Evolutionary conservation across 2,797 vertebrate species (phyloP).

Genomic region (Enteromius radiatus): DNA sequence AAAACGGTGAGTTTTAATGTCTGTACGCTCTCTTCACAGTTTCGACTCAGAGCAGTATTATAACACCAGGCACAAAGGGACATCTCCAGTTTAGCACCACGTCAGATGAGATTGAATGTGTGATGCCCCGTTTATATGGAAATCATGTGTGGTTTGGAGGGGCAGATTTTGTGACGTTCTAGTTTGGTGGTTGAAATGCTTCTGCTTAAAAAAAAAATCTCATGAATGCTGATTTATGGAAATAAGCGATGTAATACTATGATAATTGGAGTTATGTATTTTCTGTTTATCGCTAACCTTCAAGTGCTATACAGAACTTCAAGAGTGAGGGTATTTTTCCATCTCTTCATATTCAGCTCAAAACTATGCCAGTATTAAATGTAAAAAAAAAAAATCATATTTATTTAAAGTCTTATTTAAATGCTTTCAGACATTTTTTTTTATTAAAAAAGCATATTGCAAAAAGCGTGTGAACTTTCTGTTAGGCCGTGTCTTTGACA

Average conservation of each 20-base stretch:
- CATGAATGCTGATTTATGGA: slow-evolving; percentile 40
- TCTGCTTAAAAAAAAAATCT: slow-evolving; percentile 25
- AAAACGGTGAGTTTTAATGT: slow-evolving; percentile 83
- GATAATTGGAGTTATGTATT: slow-evolving; percentile 13
- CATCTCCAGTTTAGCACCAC: slow-evolving; percentile 15
- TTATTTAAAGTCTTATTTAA: too few species aligned
- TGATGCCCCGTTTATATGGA: slow-evolving; percentile 28
- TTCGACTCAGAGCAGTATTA: slow-evolving; percentile 11
- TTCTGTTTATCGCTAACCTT: slow-evolving; percentile 43
- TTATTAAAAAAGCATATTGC: neutral
- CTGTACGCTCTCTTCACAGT: neutral
- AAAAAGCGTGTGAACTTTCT: neutral
- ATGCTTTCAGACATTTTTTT: neutral
- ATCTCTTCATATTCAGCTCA: slow-evolving; percentile 29
- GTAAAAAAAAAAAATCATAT: too few species aligned
- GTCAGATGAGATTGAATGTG: slow-evolving; percentile 11
- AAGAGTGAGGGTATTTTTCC: slow-evolving; percentile 9
- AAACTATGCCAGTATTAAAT: neutral
- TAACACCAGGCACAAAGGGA: slow-evolving; percentile 3
- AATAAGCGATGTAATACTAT: slow-evolving; percentile 18
- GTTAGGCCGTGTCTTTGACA: neutral
- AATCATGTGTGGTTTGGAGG: slow-evolving; percentile 39
- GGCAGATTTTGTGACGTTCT: slow-evolving; percentile 23
- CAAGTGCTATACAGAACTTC: slow-evolving; percentile 7
- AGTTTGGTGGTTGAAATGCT: slow-evolving; percentile 19